Percentiles rank a stretch among this genome's conserved stretches.
Conservation (phyloP, 2,797 vertebrate genomes). For the Decapterus maruadsi region DNA sequence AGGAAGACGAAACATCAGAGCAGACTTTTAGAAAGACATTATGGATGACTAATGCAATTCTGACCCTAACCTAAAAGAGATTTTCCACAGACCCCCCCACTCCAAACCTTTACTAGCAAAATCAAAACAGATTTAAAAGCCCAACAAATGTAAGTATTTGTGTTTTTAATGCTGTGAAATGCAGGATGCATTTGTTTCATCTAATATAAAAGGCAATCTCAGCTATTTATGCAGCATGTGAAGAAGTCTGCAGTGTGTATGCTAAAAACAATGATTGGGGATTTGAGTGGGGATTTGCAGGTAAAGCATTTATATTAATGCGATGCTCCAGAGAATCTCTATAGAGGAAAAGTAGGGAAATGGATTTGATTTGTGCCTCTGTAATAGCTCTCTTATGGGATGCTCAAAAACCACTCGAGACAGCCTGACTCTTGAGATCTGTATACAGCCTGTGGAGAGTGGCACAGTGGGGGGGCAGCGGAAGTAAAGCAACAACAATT, state of each 20-base stretch:
- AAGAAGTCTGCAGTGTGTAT: background rate
- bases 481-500: background rate
- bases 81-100: background rate
- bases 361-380: background rate
- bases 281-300: too few relatives aligned
- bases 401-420: constrained; percentile 36
- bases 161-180: too few relatives aligned
- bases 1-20: too few relatives aligned
- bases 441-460: background rate
- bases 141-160: too few relatives aligned
- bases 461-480: background rate
- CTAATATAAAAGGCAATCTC: background rate
- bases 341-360: background rate
- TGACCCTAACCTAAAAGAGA: too few relatives aligned
- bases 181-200: background rate
- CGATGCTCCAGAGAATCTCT: background rate
- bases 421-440: constrained; percentile 24
- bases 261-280: too few relatives aligned
- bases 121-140: too few relatives aligned
- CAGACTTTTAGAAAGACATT: background rate
- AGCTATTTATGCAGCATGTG: background rate
- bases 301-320: background rate
- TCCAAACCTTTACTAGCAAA: background rate
- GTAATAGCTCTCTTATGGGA: constrained; percentile 12
- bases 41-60: too few relatives aligned